These are phyloP conservation scores for Leptinotarsa peninsularis DNA, from an alignment of 2,888 invertebrate species.

Conservation along the genomic window DNA sequence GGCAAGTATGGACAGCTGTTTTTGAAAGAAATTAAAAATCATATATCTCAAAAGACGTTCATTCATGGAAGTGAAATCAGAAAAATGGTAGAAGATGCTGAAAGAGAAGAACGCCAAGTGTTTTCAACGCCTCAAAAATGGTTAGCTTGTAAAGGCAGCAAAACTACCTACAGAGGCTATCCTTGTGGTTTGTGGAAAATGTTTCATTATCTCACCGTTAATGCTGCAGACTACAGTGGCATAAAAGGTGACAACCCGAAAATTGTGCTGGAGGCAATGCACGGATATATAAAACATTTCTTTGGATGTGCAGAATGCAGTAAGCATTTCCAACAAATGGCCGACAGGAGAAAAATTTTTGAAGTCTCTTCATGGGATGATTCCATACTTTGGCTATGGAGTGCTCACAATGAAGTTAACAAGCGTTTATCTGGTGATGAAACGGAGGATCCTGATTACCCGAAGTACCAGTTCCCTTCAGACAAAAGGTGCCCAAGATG, in stretches of 20 bases:
- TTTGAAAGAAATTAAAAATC: constrained; percentile 72
- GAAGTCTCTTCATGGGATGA: constrained; percentile 79
- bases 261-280: constrained; percentile 84
- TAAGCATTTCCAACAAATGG: constrained; percentile 90
- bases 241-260: constrained; percentile 68
- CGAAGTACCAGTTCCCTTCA: constrained; percentile 91
- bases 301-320: constrained; percentile 95
- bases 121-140: constrained; percentile 72
- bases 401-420: constrained; percentile 94
- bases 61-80: constrained; percentile 74
- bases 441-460: constrained; percentile 91
- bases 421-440: constrained; percentile 84
- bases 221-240: constrained; percentile 69
- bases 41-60: constrained; percentile 66
- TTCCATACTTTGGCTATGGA: constrained; percentile 93
- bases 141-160: constrained; percentile 86
- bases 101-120: constrained; percentile 70
- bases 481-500: constrained; percentile 77
- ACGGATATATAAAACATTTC: constrained; percentile 89
- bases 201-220: constrained; percentile 92
- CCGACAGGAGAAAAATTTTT: constrained; percentile 75
- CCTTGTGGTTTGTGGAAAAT: constrained; percentile 96
- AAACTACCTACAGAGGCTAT: constrained; percentile 82
- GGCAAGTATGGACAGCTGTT: constrained; percentile 75
- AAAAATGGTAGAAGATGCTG: constrained; percentile 68